Base-by-base conservation (phyloP, 2,113 vertebrate species). In the Gnathonemus echidnorhynchus region DNA sequence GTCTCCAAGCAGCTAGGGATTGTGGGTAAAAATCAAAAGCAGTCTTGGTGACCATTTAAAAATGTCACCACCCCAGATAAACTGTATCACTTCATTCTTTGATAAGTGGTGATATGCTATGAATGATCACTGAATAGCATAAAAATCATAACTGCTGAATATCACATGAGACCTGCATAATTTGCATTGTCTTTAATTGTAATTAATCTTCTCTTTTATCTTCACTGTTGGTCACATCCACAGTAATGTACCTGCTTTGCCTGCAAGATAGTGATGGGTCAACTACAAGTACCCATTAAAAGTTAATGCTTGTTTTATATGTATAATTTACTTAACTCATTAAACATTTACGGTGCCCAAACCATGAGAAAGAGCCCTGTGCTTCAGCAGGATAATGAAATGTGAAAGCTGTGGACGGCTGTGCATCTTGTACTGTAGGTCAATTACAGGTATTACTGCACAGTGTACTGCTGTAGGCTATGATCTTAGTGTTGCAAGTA, bases 31-130 rank as follows among this genome's bases (percentile, higher is more conserved):
- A 91, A 74, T 27, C 87, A 17, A 80, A 48, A 31, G 58, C 45
- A 89, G 77, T 66, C 89, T 83, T 56, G 88, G 88, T 83, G 27
- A 39, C 91, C 88, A 85, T 90, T 92, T 88, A 90, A 90, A 90
- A 77, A 90, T 90, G 91, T 62, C 91, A 90, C 39, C 39, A 11
- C 89, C 85, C 83, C 90, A 90, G 91, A 91, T 92, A 90, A 56
- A 90, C 7, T 39, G 5, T 39, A 39, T 77, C 70, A 39, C 70
- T 77, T 17, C 70, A 35, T 31, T 74, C 13, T 17, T 35, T 74
- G 11, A 39, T 62, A 66, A 66, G 58, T 66, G 3, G 62, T 77
- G 39, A 77, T 77, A 77, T 77, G 31, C 70, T 11, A 39, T 77
- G 35, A 77, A 77, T 39, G 1, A 77, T 77, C 70, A 39, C 70